phyloP scores from a whole-genome alignment of 2,113 vertebrate genomes.

The Lophius piscatorius region DNA sequence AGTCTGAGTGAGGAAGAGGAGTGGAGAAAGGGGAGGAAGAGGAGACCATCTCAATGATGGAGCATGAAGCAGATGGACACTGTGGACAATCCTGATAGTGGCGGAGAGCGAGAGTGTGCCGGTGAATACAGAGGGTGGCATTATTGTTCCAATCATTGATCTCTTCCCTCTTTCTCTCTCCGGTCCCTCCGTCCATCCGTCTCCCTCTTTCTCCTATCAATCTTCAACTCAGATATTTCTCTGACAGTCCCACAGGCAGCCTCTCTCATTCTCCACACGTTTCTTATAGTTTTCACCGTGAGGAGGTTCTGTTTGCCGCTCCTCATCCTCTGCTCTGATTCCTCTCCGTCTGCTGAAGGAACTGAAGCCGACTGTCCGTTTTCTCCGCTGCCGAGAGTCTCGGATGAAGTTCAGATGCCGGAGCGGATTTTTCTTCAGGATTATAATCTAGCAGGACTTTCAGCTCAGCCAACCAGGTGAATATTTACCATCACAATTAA shows the following conservation, averaged over 20 bases:
- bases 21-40: slow-evolving; percentile 21
- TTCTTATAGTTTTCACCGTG: too few relatives aligned
- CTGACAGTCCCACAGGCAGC: slow-evolving; percentile 55
- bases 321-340: background rate
- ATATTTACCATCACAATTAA: too few relatives aligned
- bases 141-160: slow-evolving; percentile 87
- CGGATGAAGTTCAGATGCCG: too few relatives aligned
- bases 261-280: slow-evolving; percentile 44
- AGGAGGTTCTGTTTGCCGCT: too few relatives aligned
- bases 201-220: slow-evolving; percentile 55
- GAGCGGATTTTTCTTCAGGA: too few relatives aligned
- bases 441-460: too few relatives aligned
- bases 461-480: too few relatives aligned
- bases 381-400: too few relatives aligned
- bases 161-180: slow-evolving; percentile 50
- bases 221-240: slow-evolving; percentile 50
- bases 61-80: slow-evolving; percentile 68
- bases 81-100: slow-evolving; percentile 62
- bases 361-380: background rate
- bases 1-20: background rate
- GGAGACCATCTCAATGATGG: slow-evolving; percentile 69
- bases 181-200: slow-evolving; percentile 19
- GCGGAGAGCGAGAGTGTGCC: slow-evolving; percentile 78
- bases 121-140: slow-evolving; percentile 83
- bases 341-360: background rate